Base-by-base conservation (phyloP, 1,140 invertebrate species). In the Tetramorium parvispinum region DNA sequence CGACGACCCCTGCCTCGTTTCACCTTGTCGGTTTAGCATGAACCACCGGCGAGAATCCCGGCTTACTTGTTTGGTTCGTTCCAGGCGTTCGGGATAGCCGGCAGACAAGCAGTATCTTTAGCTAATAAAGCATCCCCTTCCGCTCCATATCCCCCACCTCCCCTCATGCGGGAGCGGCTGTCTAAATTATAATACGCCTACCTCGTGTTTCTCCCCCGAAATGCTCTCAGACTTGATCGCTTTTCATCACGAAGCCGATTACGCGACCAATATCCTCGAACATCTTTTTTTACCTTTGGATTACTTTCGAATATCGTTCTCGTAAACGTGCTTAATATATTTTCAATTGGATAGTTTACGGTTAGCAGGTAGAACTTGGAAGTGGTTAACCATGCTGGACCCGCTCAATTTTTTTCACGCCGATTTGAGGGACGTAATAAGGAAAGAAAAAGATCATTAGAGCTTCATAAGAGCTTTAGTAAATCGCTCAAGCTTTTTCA, bases 1-100 rank as follows among this genome's bases (percentile, higher is more conserved):
- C 89, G 83, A 85, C 90, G 79, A 88, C 57, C 89, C 91, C 75
- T 61, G 71, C 79, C 88, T 85, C 88, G 89, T 93, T 91, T 91
- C 87, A 87, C 76, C 85, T 88, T 61, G 87, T 89, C 89, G 87
- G 79, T 86, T 86, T 66, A 83, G 57, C 76, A 43, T 43, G 66
- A 85, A 63, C 77, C 63, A 37, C 51, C 49, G 43, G 13, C 55
- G 87, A 66, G 77, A 79, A 78, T 77, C 85, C 70, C 61, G 40
- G 65, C 55, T 90, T 89, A 89, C 87, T 86, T 77, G 85, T 71
- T 88, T 61, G 65, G 78, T 55, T 65, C 63, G 68, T 78, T 75
- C 21, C 53, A 63, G 24, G 57, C 65, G 76, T 86, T 77, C 68
- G n/a, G 66, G 37, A 71, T 82, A 71, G 49, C 73, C 32, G 37